Base-by-base conservation (phyloP, 2,888 invertebrate species). In the Dynastes hyllus region DNA sequence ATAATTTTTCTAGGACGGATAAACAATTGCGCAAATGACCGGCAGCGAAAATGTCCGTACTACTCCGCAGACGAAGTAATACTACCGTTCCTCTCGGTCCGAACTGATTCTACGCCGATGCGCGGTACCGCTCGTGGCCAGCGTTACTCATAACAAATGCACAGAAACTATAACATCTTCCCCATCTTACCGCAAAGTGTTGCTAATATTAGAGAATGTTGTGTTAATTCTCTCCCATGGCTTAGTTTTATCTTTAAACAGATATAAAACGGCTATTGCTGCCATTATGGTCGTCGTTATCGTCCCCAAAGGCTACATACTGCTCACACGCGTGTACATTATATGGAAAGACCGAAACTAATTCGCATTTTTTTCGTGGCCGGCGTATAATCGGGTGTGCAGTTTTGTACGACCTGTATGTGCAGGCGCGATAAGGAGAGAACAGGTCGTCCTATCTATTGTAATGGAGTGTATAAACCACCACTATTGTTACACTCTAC, bases 391-490 rank as follows among this genome's bases (percentile, higher is more conserved):
- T 51, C 51, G 51, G 27, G 69, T 37, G 50, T 69, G 51, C 29
- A 51, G 27, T 69, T 63, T 29, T 32, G 29, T 13, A 29, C 29
- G 55, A 2, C 16, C 5, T 5, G 9, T 45, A 22, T 40, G 16
- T 22, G n/a, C 29, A 27, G 11, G 69, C 27, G 51, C 22, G 22
- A 69, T 51, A 22, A 69, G 22, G 69, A 69, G n/a, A 9, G 29
- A 27, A 13, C 11, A 11, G 4, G 22, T 9, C 51, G 51, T 51
- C 50, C 40, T 29, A 51, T 51, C 69, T 69, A 69, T 69, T 69
- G 69, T 69, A 51, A 69, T 51, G 69, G 69, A 29, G 69, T 69
- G 13, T 69, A 69, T 69, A 69, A 51, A 51, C 51, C 51, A 69
- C 69, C 51, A 29, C 51, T 69, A 69, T 69, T 69, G 69, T 69